Conservation (phyloP, 2,797 vertebrate species). For the Acanthornis magna region DNA sequence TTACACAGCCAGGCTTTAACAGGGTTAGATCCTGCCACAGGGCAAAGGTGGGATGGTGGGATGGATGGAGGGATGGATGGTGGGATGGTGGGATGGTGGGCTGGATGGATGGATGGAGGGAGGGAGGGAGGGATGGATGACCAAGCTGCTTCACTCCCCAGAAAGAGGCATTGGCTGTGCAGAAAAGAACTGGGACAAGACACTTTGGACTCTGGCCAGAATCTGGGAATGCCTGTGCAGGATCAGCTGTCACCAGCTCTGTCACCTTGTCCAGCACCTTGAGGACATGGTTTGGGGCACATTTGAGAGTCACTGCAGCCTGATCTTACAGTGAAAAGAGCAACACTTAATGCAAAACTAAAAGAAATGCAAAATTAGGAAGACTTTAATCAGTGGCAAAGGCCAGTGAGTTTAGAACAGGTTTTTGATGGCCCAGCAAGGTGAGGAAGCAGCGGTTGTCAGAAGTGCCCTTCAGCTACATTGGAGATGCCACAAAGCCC, state of each 20-base stretch:
- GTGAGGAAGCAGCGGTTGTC: neutral
- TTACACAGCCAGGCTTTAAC: rapidly evolving
- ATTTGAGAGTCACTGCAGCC: neutral
- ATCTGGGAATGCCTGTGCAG: neutral
- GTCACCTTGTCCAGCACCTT: neutral
- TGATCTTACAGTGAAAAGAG: neutral
- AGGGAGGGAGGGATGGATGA: neutral
- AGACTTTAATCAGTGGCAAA: neutral
- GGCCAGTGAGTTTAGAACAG: neutral
- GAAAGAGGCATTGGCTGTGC: neutral
- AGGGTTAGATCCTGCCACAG: rapidly evolving
- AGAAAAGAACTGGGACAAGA: neutral
- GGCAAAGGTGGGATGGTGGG: neutral
- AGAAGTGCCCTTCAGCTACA: rapidly evolving
- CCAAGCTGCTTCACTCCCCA: rapidly evolving
- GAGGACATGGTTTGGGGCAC: rapidly evolving
- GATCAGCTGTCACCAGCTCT: rapidly evolving
- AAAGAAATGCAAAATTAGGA: neutral
- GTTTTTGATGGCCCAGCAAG: neutral
- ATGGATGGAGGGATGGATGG: neutral
- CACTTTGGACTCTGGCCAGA: neutral
- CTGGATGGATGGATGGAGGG: neutral
- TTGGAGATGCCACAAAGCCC: neutral
- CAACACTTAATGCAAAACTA: neutral
- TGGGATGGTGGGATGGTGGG: neutral